Conservation (phyloP, 2,113 vertebrate species). For the Pomatostomus ruficeps region DNA sequence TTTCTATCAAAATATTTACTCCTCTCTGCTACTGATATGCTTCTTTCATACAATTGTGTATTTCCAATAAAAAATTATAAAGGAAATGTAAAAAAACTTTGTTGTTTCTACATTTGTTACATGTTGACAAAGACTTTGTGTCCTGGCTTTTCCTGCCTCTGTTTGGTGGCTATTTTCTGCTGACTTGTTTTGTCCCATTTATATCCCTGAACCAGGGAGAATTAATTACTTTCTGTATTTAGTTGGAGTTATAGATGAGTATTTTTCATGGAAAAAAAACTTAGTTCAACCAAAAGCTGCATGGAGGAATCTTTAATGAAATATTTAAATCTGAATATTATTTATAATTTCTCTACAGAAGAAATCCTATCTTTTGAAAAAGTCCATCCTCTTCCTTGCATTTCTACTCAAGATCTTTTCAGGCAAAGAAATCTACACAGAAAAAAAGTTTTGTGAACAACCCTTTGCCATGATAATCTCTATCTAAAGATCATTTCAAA, state of each 20-base stretch:
- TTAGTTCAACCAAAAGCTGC: not conserved
- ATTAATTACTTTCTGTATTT: not conserved
- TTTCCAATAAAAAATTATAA: not conserved
- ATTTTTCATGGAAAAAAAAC: not conserved
- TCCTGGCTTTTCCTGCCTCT: not conserved
- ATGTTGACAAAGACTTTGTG: not conserved
- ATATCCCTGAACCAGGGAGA: not conserved
- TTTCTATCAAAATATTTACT: not conserved
- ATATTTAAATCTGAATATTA: not conserved
- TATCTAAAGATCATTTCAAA: not conserved
- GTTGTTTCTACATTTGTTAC: accelerated
- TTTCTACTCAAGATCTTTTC: not conserved
- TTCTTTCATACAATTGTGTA: not conserved
- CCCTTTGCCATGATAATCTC: not conserved
- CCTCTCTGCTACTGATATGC: not conserved
- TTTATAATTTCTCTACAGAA: not conserved
- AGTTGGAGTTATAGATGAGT: not conserved
- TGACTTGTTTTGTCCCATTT: not conserved
- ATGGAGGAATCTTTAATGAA: not conserved
- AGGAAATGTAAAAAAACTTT: accelerated
- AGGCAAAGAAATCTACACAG: not conserved
- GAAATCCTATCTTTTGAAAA: not conserved
- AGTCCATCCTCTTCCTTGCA: not conserved
- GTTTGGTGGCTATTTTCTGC: not conserved
- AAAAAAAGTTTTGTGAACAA: not conserved